Conservation (phyloP, 2,797 vertebrate species). For the Garrulus glandarius region DNA sequence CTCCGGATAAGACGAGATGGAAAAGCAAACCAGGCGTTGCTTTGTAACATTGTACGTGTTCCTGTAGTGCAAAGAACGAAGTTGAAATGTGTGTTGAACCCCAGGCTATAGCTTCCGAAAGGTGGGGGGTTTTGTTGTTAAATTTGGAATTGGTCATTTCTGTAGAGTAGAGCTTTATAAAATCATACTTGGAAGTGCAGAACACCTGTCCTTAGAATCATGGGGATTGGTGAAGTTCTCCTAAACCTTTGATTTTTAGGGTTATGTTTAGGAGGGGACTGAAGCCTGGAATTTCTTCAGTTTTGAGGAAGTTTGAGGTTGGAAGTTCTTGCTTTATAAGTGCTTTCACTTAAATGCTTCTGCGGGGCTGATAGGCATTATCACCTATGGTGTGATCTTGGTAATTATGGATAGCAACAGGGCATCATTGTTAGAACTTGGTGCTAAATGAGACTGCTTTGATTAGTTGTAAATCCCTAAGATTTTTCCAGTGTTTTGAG, state of each 20-base stretch:
- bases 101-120: not conserved
- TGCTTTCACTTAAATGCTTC: not conserved
- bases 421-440: conserved; percentile 10
- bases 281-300: not conserved
- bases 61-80: not conserved
- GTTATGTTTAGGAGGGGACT: not conserved
- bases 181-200: not conserved
- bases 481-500: conserved; percentile 22
- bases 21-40: not conserved
- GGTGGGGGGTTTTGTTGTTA: accelerated
- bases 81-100: not conserved
- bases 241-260: not conserved
- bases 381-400: not conserved
- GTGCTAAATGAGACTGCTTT: conserved; percentile 19
- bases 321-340: not conserved
- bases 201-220: not conserved
- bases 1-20: not conserved
- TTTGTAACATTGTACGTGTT: accelerated
- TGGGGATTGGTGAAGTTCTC: not conserved
- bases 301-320: not conserved
- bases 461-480: conserved; percentile 26
- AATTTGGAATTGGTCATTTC: not conserved
- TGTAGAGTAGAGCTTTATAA: not conserved
- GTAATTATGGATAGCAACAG: conserved; percentile 17
- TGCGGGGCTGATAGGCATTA: not conserved